phyloP scores from a whole-genome alignment of 2,797 vertebrate species.

The Apogon talboti region DNA sequence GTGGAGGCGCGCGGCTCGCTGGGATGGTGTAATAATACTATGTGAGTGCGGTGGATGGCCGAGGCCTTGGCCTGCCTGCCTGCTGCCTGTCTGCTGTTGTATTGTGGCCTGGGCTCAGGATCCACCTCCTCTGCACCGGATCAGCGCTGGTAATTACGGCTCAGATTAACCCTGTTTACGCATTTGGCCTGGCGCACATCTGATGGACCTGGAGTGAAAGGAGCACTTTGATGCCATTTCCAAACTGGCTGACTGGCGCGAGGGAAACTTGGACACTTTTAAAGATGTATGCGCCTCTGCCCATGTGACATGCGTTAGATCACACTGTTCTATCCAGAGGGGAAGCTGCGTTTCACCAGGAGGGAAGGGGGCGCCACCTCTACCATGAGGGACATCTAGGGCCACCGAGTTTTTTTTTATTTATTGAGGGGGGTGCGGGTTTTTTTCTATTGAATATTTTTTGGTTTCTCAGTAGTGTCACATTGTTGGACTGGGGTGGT shows the following conservation, averaged over 20 bases:
- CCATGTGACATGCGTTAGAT: conserved; percentile 65
- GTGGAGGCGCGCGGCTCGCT: conserved; percentile 27
- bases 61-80: conserved; percentile 63
- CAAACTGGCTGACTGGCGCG: conserved; percentile 49
- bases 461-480: conserved; percentile 28
- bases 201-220: conserved; percentile 13
- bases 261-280: conserved; percentile 67
- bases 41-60: conserved; percentile 64
- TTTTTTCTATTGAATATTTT: conserved; percentile 50
- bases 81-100: conserved; percentile 40
- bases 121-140: conserved; percentile 57
- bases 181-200: conserved; percentile 39
- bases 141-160: conserved; percentile 56
- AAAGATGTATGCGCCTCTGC: conserved; percentile 68
- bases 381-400: conserved; percentile 77
- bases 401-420: conserved; percentile 50
- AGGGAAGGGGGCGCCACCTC: conserved; percentile 60
- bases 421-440: conserved; percentile 71
- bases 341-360: conserved; percentile 40
- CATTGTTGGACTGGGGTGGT: conserved; percentile 17
- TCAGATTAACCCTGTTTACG: conserved; percentile 54
- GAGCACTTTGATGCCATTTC: conserved; percentile 46
- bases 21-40: conserved; percentile 53
- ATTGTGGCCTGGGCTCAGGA: conserved; percentile 59
- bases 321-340: conserved; percentile 40